Base-by-base conservation (phyloP, 1,140 invertebrate species). In the Micrasema longulum region DNA sequence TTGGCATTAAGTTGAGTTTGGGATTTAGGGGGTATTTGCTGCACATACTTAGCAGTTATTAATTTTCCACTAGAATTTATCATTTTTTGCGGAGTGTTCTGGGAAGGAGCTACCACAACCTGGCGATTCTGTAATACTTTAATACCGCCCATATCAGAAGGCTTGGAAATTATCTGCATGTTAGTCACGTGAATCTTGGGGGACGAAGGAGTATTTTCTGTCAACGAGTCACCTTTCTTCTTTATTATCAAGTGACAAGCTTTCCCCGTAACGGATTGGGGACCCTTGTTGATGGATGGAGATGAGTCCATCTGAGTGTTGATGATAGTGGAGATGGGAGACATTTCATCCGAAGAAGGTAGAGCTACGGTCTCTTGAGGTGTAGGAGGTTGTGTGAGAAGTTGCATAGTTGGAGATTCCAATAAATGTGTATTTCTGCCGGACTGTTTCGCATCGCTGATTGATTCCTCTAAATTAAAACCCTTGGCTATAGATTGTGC, bases 161-260 rank as follows among this genome's bases (percentile, higher is more conserved):
- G 78, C 71, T 85, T 85, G 57, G 84, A 82, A 76, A 85, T 71
- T 36, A 85, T 77, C 79, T 84, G 84, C 22, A 82, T 76, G 55
- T 83, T 83, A 2, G 79, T 78, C 74, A 82, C 80, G 78, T 81
- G 81, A 77, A 82, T 77, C 80, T 84, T 85, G 71, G 65, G 69
- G 7, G 68, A 50, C 1, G 41, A 60, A 1, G 60, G 38, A 20
- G 7, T 16, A 11, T 62, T 64, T 23, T 82, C 83, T 50, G 84
- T 82, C 14, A 74, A 16, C 11, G 74, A 48, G 16, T 77, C 72
- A 1, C 80, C 79, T 23, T 77, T 77, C 12, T 80, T 79, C 41
- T 82, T 84, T 35, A 84, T 80, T 23, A 85, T 79, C 16, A 84
- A 76, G 60, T 85, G 83, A 66, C 79, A 82, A 18, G 83, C 79